Conservation (phyloP, 1,140 invertebrate genomes). For the Trichonephila clavata region DNA sequence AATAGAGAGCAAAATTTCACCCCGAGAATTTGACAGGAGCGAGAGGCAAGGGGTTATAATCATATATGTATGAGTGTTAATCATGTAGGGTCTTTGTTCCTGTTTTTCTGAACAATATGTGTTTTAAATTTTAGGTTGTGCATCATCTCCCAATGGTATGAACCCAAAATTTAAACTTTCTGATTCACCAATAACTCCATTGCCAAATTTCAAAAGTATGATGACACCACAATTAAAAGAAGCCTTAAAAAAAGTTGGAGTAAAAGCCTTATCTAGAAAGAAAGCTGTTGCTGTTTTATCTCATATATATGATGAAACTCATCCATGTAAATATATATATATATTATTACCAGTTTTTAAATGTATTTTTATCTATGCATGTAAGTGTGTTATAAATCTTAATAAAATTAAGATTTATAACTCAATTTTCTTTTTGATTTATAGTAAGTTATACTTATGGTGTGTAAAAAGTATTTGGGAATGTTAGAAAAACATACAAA, state of each 20-base stretch:
- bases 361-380: no score
- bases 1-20: no score
- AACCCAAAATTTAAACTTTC: constrained; percentile 43
- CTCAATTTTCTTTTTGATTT: no score
- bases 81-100: neutral
- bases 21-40: no score
- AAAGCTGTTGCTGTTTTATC: constrained; percentile 78
- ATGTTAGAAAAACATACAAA: no score
- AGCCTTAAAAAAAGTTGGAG: constrained; percentile 78
- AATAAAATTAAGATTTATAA: no score
- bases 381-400: no score
- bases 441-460: no score
- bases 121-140: constrained; percentile 1
- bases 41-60: no score
- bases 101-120: neutral
- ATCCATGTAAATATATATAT: constrained; percentile 72
- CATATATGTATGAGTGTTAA: neutral
- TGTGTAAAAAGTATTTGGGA: no score
- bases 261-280: constrained; percentile 77
- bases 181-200: constrained; percentile 74
- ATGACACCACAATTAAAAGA: constrained; percentile 77
- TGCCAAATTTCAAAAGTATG: constrained; percentile 78
- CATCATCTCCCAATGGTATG: neutral
- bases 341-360: neutral
- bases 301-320: constrained; percentile 78